These are phyloP conservation scores for Microctonus hyperodae DNA, from an alignment of 2,888 invertebrate species.

Conservation along the genomic window DNA sequence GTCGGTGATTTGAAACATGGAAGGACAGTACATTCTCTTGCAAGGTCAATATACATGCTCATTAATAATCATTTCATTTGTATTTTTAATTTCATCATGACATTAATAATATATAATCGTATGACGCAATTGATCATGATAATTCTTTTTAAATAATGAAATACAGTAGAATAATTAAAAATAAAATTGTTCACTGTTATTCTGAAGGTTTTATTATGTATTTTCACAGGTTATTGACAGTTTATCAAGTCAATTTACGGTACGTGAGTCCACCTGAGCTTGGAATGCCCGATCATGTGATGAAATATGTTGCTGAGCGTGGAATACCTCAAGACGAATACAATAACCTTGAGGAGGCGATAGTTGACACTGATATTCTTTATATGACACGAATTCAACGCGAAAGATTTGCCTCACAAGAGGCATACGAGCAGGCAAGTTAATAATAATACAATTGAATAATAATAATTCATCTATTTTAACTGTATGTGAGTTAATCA, in stretches of 20 bases:
- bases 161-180: background rate
- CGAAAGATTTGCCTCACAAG: conserved; percentile 84
- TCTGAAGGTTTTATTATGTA: background rate
- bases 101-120: no score
- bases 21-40: conserved; percentile 96
- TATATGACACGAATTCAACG: conserved; percentile 98
- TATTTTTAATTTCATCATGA: background rate
- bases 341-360: conserved; percentile 80
- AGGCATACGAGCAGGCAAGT: conserved; percentile 83
- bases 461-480: background rate
- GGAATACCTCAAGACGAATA: conserved; percentile 80
- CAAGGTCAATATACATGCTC: conserved; percentile 65
- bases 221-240: conserved; percentile 74
- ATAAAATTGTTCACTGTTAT: no score
- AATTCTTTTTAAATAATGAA: background rate
- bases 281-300: conserved; percentile 90
- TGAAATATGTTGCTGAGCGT: conserved; percentile 78
- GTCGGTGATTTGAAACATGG: conserved; percentile 98
- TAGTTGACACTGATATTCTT: conserved; percentile 94
- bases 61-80: background rate
- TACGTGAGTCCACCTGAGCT: conserved; percentile 90
- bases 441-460: background rate
- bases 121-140: background rate
- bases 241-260: conserved; percentile 91
- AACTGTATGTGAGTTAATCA: background rate